Percentiles rank a stretch among this genome's conserved stretches.
Evolutionary conservation across 2,797 vertebrate species (phyloP).

Genomic region (Poecilia gillii): DNA sequence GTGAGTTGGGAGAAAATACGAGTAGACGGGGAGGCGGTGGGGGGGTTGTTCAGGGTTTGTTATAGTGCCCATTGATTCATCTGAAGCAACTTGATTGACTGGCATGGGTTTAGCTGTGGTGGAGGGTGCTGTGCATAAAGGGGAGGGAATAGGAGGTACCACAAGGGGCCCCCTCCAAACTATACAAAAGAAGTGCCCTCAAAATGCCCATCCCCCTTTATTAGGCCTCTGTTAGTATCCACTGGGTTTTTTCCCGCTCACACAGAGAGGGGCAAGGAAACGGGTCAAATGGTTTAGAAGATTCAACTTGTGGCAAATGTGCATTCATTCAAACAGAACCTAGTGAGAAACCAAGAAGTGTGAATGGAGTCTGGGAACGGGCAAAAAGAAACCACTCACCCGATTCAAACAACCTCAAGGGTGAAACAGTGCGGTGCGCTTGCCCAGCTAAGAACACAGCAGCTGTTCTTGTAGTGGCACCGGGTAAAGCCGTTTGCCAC

Average conservation of each 20-base stretch:
- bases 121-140: constrained; percentile 34
- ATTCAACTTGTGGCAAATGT: constrained; percentile 77
- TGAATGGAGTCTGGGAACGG: constrained; percentile 76
- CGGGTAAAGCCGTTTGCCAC: constrained; percentile 78
- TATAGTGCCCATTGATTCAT: constrained; percentile 31
- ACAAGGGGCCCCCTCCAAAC: constrained; percentile 67
- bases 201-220: constrained; percentile 62
- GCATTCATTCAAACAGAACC: constrained; percentile 78
- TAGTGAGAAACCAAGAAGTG: constrained; percentile 70
- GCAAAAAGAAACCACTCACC: constrained; percentile 79
- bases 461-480: constrained; percentile 80
- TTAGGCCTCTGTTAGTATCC: constrained; percentile 57
- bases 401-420: constrained; percentile 81
- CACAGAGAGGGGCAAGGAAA: constrained; percentile 70
- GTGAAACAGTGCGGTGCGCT: constrained; percentile 72
- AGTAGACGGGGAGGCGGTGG: not conserved
- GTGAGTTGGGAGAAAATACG: constrained; percentile 24
- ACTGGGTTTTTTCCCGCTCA: constrained; percentile 64
- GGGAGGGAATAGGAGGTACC: constrained; percentile 65
- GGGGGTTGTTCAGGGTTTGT: constrained; percentile 25
- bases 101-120: constrained; percentile 68
- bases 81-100: constrained; percentile 56
- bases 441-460: constrained; percentile 77
- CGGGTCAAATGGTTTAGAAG: constrained; percentile 81
- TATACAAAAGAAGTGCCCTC: constrained; percentile 76